A percentile compares a stretch with the other conserved stretches of the same genome.
These are phyloP conservation scores for Athene noctua DNA, from an alignment of 2,113 vertebrate genomes.

Conservation along the genomic window DNA sequence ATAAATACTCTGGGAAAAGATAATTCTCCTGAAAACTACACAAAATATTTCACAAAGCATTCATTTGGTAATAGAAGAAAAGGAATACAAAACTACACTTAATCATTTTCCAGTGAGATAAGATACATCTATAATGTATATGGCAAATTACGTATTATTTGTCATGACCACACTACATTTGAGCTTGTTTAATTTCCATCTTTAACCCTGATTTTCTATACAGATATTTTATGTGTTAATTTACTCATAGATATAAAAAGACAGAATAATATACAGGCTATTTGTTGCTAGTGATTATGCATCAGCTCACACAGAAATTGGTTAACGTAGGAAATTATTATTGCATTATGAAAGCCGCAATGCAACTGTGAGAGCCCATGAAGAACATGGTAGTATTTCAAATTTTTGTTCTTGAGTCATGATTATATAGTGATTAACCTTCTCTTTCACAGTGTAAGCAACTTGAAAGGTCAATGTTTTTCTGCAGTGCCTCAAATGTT, in stretches of 20 bases:
- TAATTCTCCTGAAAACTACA: not conserved
- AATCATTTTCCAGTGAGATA: not conserved
- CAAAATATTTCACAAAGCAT: not conserved
- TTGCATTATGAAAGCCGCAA: not conserved
- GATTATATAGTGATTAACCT: not conserved
- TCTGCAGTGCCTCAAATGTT: not conserved
- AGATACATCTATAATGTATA: not conserved
- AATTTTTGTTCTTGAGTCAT: not conserved
- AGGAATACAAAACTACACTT: not conserved
- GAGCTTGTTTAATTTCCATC: not conserved
- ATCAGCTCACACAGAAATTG: not conserved
- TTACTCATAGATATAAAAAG: not conserved
- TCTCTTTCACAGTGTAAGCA: not conserved
- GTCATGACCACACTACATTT: not conserved
- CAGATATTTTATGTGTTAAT: not conserved
- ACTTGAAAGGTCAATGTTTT: not conserved
- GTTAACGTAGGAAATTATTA: not conserved
- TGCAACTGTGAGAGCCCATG: not conserved
- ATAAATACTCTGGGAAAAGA: not conserved
- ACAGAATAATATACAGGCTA: not conserved
- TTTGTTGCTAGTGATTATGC: not conserved
- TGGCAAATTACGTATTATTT: not conserved
- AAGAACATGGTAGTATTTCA: not conserved
- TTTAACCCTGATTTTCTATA: not conserved
- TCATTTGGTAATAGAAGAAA: not conserved